These are phyloP conservation scores for Fulmarus glacialis DNA, from an alignment of 2,113 vertebrate species.

Conservation along the genomic window DNA sequence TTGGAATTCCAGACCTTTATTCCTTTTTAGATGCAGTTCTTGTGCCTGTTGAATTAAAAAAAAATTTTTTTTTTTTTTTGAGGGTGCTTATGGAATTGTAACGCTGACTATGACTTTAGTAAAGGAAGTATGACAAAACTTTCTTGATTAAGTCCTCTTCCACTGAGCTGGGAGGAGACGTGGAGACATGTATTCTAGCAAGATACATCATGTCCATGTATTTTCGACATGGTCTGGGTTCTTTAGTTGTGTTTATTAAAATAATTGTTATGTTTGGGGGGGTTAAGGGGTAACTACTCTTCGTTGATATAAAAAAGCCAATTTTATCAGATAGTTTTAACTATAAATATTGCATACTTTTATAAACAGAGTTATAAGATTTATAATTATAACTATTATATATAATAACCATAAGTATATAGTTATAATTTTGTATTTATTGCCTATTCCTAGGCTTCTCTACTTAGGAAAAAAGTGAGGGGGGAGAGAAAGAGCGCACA, in stretches of 20 bases:
- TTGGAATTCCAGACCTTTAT: neutral
- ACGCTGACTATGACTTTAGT: neutral
- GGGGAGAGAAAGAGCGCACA: neutral
- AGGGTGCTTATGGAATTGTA: neutral
- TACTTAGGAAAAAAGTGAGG: neutral
- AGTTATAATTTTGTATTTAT: neutral
- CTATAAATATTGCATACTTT: neutral
- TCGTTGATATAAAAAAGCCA: neutral
- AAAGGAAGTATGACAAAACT: neutral
- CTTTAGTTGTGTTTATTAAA: neutral
- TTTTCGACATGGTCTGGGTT: neutral
- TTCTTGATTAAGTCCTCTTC: neutral
- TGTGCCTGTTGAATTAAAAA: neutral
- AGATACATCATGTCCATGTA: neutral
- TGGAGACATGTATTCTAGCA: neutral
- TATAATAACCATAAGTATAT: neutral
- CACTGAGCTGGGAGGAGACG: accelerated
- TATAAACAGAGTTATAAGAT: neutral
- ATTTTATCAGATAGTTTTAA: neutral
- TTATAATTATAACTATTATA: neutral
- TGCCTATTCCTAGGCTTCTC: neutral
- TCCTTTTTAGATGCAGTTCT: neutral
- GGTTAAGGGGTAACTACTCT: neutral
- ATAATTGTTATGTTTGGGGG: neutral
- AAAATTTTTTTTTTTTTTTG: neutral